Conservation (phyloP, 2,888 invertebrate genomes). For the Caenorhabditis sp. region DNA sequence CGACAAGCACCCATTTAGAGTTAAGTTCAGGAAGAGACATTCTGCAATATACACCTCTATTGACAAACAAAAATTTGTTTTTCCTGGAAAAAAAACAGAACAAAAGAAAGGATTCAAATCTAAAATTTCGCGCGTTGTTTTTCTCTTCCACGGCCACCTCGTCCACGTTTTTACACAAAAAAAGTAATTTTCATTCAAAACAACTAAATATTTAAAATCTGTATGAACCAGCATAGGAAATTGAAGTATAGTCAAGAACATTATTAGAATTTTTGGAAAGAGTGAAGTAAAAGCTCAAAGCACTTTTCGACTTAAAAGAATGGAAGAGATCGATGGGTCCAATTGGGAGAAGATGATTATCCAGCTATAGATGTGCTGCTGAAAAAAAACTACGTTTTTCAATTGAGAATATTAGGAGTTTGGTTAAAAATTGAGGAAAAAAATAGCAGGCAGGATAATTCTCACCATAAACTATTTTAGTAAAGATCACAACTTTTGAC, state of each 20-base stretch:
- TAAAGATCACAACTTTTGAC: no score
- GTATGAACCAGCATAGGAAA: neutral
- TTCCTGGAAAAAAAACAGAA: neutral
- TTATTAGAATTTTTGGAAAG: neutral
- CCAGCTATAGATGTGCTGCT: slow-evolving; percentile 28
- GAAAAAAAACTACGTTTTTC: neutral
- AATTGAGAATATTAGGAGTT: no score
- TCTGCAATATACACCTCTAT: neutral
- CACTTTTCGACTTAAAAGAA: neutral
- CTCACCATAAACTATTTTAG: no score
- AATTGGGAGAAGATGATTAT: slow-evolving; percentile 7
- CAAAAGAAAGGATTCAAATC: neutral
- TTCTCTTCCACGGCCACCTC: neutral
- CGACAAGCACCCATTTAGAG: slow-evolving; percentile 38
- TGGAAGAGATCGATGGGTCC: slow-evolving; percentile 13
- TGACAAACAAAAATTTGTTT: neutral
- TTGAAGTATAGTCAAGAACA: neutral
- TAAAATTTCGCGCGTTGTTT: neutral
- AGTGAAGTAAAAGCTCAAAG: neutral
- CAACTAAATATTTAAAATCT: neutral
- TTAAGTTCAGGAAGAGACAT: neutral
- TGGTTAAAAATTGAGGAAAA: no score
- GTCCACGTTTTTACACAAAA: neutral
- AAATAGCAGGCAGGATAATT: no score
- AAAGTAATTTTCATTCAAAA: neutral